Evolutionary conservation across 2,797 vertebrate species (phyloP), one percentile per base, ranked within the genome.

Genomic region (Thaleichthys pacificus): DNA sequence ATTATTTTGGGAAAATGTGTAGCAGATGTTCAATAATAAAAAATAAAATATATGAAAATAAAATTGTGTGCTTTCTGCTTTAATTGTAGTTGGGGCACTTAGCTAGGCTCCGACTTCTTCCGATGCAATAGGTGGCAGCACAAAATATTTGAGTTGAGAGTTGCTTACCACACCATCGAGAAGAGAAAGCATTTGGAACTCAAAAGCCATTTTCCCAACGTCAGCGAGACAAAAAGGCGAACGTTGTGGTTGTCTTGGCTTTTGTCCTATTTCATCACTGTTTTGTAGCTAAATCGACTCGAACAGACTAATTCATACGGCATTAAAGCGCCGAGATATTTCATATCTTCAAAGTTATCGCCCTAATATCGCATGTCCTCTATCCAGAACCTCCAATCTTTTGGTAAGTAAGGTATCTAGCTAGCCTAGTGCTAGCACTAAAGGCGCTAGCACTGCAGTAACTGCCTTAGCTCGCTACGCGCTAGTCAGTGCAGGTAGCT

Each of bases 301-400:
- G 12, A 28, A 38, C 51, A 42, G 15, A 26, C 30, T 17, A 24
- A 56, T 6, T 26, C 4, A 62, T 19, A 73, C 72, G 81, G 85
- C 77, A 85, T 82, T 70, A 77, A 63, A 79, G 76, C 84, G 88
- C 87, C 84, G 87, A 69, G 71, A 61, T 68, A 66, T 89, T 94
- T 89, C 90, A 69, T 85, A 86, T 81, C 84, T 82, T 86, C 82
- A 26, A 64, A 88, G 91, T 91, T 89, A 82, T 88, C 90, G 78
- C 87, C 89, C 88, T 93, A 89, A 88, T 93, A 85, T 95, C 92
- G 88, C 89, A 93, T 94, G 94, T 95, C 94, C 90, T 89, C 93
- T 93, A 95, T 32, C 80, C 95, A 95, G 93, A 95, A 94, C 92
- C 94, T 95, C 92, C 89, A 91, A 76, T 91, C 91, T 76, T 94